Conservation (phyloP, 2,888 invertebrate genomes). For the Harpalus rufipes region DNA sequence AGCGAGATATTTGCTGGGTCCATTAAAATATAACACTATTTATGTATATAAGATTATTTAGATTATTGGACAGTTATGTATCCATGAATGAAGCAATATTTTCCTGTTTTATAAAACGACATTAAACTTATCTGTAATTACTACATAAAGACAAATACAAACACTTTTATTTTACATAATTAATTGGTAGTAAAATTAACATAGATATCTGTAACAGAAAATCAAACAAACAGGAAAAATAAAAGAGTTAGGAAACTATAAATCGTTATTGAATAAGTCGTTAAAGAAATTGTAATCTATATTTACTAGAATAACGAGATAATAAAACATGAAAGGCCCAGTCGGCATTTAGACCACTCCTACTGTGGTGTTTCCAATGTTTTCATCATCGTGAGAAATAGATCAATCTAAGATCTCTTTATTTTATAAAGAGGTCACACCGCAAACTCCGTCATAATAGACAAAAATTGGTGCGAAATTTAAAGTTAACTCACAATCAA, state of each 20-base stretch:
- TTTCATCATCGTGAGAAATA: conserved; percentile 25
- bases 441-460: no score
- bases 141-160: not conserved
- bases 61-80: not conserved
- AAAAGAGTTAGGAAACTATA: conserved; percentile 28
- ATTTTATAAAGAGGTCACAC: no score
- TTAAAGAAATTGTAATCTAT: conserved; percentile 33
- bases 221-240: conserved; percentile 29
- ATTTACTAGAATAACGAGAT: conserved; percentile 23
- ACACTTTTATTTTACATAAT: conserved; percentile 7
- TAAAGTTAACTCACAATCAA: no score
- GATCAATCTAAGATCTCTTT: not conserved
- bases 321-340: conserved; percentile 40
- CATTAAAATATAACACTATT: no score
- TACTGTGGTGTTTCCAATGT: not conserved
- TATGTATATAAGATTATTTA: no score
- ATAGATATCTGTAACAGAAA: not conserved
- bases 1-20: no score
- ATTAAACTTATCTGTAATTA: conserved; percentile 1
- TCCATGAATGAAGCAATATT: not conserved
- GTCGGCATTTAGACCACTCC: conserved; percentile 5
- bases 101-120: not conserved
- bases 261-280: conserved; percentile 23
- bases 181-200: conserved; percentile 1
- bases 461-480: no score